phyloP scores from a whole-genome alignment of 2,113 vertebrate genomes.

The Panurus biarmicus region DNA sequence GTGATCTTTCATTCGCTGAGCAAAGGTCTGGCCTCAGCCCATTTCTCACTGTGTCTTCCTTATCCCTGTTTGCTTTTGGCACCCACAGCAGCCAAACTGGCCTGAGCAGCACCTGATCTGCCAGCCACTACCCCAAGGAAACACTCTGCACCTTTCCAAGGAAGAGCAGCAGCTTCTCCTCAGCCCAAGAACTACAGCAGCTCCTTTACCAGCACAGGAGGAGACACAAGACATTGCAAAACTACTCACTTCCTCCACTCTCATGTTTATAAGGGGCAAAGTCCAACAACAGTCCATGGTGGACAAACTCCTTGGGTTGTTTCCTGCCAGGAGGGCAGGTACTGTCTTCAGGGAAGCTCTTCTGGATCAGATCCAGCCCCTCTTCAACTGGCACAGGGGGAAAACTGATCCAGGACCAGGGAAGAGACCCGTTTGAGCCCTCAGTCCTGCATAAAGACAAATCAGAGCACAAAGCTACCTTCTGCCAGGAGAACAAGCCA shows the following conservation, averaged over 20 bases:
- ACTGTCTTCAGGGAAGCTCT: background rate
- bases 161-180: background rate
- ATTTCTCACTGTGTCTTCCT: background rate
- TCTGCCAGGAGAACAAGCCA: background rate
- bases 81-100: slow-evolving; percentile 4
- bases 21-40: slow-evolving; percentile 41
- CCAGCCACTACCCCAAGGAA: background rate
- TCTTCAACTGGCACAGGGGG: background rate
- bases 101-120: background rate
- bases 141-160: background rate
- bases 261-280: background rate
- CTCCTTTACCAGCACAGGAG: background rate
- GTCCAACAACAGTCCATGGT: background rate
- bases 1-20: background rate
- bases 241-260: background rate
- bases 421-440: fast-evolving
- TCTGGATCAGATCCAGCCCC: background rate
- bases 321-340: background rate
- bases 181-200: fast-evolving
- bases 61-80: slow-evolving; percentile 1
- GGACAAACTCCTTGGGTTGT: background rate
- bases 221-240: background rate
- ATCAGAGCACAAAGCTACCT: background rate
- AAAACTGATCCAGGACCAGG: background rate
- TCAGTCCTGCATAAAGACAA: background rate